Evolutionary conservation across 2,888 invertebrate genomes (phyloP), one percentile per base, ranked within the genome.

Genomic region (Leptopilina syphax): DNA sequence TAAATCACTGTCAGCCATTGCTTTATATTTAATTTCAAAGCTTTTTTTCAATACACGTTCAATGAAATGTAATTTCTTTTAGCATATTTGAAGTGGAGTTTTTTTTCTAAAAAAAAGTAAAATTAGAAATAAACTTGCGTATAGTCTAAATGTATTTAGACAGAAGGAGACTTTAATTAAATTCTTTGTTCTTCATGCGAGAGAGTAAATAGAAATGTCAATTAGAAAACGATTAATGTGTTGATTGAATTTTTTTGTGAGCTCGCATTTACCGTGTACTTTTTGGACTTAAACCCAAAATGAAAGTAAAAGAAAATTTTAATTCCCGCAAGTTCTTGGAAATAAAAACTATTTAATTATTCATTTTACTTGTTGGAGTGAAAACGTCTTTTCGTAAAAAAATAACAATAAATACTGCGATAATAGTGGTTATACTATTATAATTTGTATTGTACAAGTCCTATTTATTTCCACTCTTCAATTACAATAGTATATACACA

Each of bases 161-260:
- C 18, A 60, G 9, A 63, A 12, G 50, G 50, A 70, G 50, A 47
- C 47, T 70, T 70, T 70, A 70, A 68, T 68, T 68, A 68, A 68
- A 68, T 68, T 68, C 47, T 68, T 70, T 70, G 68, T 70, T 50
- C 68, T 24, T 27, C 50, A 70, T 70, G 24, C 24, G 47, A 70
- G 68, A 70, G 68, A 70, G 68, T 50, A 50, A 47, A 70, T 70
- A 70, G 68, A 70, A 70, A 70, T 70, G 68, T 70, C 68, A 47
- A 70, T 50, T 54, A 24, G 68, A 27, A 70, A 50, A 70, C 68
- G 68, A 70, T 70, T 70, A 50, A 70, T 70, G 68, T 50, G 50
- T 50, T 47, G 68, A 70, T 70, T 70, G 68, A 50, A 70, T 70
- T 70, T 70, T 18, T 70, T 27, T 70, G 12, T 27, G 12, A 70